Evolutionary conservation across 35 echinoderm and acorn worm species (phyloP).

Genomic region (Apostichopus japonicus): DNA sequence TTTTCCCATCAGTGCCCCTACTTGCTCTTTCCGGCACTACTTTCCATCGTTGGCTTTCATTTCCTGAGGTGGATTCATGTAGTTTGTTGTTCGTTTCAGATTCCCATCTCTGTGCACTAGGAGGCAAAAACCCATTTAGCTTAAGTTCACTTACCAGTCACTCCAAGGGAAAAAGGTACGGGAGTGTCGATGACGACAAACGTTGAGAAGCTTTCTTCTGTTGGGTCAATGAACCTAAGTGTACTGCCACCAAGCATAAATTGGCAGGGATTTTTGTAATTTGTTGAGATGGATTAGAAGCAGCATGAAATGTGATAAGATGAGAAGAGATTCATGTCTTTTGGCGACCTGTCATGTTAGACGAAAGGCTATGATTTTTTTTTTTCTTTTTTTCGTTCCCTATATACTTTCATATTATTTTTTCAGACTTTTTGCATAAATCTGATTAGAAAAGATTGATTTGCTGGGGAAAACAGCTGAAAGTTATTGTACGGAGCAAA

Average conservation of each 20-base stretch:
- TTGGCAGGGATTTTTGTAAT: constrained; percentile 48
- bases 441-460: constrained; percentile 48
- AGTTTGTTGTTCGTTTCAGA: constrained; percentile 29
- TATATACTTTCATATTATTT: constrained; percentile 16
- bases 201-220: background rate
- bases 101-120: constrained; percentile 39
- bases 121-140: constrained; percentile 55
- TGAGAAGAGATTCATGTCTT: constrained; percentile 50
- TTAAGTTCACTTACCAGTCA: constrained; percentile 42
- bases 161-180: constrained; percentile 10
- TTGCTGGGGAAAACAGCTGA: constrained; percentile 42
- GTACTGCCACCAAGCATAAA: constrained; percentile 26
- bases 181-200: background rate
- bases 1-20: constrained; percentile 16
- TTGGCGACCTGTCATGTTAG: constrained; percentile 50
- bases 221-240: constrained; percentile 47
- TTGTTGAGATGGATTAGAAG: constrained; percentile 35
- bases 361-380: background rate
- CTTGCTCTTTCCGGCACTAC: constrained; percentile 17
- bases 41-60: constrained; percentile 11
- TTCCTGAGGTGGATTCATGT: constrained; percentile 41
- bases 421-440: constrained; percentile 38
- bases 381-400: background rate
- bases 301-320: constrained; percentile 50
- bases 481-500: constrained; percentile 10